phyloP scores from a whole-genome alignment of 2,888 invertebrate species.

The Conistra vaccinii region DNA sequence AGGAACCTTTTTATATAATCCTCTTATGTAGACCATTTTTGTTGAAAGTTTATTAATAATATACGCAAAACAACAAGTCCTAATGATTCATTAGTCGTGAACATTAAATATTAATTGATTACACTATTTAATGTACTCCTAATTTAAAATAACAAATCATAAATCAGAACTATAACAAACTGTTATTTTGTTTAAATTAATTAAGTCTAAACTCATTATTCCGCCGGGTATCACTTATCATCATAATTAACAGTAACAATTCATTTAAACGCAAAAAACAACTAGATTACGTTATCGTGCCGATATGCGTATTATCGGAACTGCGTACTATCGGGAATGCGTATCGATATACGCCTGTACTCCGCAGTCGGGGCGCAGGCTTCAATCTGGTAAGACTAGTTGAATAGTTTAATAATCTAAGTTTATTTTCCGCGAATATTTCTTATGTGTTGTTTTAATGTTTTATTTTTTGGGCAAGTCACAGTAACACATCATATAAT shows the following conservation, averaged over 20 bases:
- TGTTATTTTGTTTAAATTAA: slow-evolving; percentile 4
- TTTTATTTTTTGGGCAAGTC: not conserved
- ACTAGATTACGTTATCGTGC: slow-evolving; percentile 45
- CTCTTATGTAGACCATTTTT: not conserved
- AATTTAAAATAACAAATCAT: slow-evolving; percentile 14
- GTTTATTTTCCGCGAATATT: not conserved
- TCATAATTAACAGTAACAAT: slow-evolving; percentile 32
- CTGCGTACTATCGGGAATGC: slow-evolving; percentile 12
- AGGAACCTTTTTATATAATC: not conserved
- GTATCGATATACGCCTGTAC: slow-evolving; percentile 12
- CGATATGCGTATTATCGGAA: slow-evolving; percentile 24
- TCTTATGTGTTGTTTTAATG: too few relatives aligned
- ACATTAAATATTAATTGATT: not conserved
- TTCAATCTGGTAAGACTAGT: slow-evolving; percentile 43
- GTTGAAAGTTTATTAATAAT: not conserved
- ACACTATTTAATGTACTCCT: not conserved
- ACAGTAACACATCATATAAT: not conserved
- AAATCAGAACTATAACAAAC: slow-evolving; percentile 9
- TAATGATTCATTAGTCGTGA: slow-evolving; percentile 31
- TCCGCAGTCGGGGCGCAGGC: slow-evolving; percentile 36
- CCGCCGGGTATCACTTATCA: slow-evolving; percentile 26
- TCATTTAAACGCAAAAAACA: slow-evolving; percentile 45
- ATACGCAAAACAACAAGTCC: not conserved
- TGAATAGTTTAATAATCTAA: not conserved
- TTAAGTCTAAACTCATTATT: slow-evolving; percentile 21